These are phyloP conservation scores for Drosophila melanocephala DNA, from an alignment of 2,888 invertebrate genomes.

Conservation along the genomic window DNA sequence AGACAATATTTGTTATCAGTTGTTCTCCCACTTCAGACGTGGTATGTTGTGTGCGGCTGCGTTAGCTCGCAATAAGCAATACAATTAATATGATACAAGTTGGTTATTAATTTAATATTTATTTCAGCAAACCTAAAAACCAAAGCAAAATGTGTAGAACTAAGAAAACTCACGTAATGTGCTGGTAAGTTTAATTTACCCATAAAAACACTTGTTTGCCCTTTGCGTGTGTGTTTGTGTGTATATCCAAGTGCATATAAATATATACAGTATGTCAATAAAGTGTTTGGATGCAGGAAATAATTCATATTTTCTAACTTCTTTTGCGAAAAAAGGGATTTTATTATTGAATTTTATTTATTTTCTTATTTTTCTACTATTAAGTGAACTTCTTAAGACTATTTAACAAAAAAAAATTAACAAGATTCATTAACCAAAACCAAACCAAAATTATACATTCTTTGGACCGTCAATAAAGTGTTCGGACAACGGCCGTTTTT, in stretches of 20 bases:
- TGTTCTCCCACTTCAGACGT: conserved; percentile 44
- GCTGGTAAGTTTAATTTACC: conserved; percentile 72
- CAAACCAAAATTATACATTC: too few species aligned
- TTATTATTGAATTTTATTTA: too few species aligned
- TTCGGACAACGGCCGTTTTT: too few species aligned
- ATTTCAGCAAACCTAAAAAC: conserved; percentile 20
- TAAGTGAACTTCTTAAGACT: too few species aligned
- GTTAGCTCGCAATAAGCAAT: not conserved
- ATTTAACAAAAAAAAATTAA: too few species aligned
- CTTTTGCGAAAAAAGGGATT: too few species aligned
- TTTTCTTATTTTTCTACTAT: too few species aligned
- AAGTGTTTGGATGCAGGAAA: too few species aligned
- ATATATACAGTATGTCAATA: not conserved
- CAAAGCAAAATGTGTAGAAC: conserved; percentile 66
- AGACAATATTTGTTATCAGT: conserved; percentile 41
- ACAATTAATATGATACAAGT: not conserved
- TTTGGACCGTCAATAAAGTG: too few species aligned
- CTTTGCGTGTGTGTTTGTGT: not conserved
- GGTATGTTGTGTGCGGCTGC: conserved; percentile 37
- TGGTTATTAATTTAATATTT: conserved; percentile 28
- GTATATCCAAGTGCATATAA: not conserved
- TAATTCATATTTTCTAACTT: too few species aligned
- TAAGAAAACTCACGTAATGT: conserved; percentile 75
- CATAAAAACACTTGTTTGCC: not conserved
- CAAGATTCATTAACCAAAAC: too few species aligned